Base-by-base conservation (phyloP, 2,113 vertebrate species). In the Coptodon rendalli region DNA sequence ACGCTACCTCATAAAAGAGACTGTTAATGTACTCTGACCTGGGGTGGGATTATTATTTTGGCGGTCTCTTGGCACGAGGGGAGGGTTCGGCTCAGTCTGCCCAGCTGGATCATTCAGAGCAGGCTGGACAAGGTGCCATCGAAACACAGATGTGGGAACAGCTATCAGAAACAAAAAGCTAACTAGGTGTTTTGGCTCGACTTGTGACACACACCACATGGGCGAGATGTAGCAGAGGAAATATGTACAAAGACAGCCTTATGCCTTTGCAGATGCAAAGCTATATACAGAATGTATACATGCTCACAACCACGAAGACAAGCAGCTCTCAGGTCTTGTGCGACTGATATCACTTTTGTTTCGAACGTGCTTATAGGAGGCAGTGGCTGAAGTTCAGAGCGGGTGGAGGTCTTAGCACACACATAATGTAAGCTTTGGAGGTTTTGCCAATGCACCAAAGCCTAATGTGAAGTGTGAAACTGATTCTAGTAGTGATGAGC, bases 11-110 rank as follows among this genome's bases (percentile, higher is more conserved):
- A 88, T 93, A 91, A 93, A 93, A 93, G 87, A 91, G 89, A 86
- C 86, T 89, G 87, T 85, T 93, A 93, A 94, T 93, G 91, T 91
- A 90, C 92, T 94, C 89, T 87, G 88, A 91, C 89, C 91, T 4
- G 27, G 54, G 56, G 59, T 83, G 86, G 90, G 85, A 87, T 91
- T 91, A 92, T 89, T 90, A 81, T 93, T 89, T 88, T 12, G 79
- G 85, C 79, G 79, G 91, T 89, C 84, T 93, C 81, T 80, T 89
- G 92, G 93, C 92, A 91, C 38, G 24, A 29, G 2, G 80, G 53
- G 63, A 40, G 85, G 68, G 84, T 83, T 90, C 17, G 4, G 89
- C 66, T 83, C 54, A 22, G 59, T 16, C 50, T 80, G 45, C 68
- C 38, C 29, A 17, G 84, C 53, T 76, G 83, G 85, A 91, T 89